A percentile compares a stretch with the other conserved stretches of the same genome.
phyloP scores from a whole-genome alignment of 2,113 vertebrate species.

The Leptosomus discolor region DNA sequence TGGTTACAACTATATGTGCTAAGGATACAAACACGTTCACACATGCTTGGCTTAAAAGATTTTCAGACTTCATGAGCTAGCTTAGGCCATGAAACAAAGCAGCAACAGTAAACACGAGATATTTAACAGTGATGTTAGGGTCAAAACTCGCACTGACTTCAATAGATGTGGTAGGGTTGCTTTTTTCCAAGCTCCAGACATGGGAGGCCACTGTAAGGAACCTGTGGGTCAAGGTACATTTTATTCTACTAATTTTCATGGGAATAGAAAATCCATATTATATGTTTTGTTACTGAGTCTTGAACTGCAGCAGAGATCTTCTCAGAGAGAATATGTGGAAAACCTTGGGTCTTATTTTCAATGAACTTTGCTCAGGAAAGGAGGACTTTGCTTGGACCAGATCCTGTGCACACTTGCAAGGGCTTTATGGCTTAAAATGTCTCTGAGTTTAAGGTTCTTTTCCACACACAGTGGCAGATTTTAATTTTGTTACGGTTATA shows the following conservation, averaged over 20 bases:
- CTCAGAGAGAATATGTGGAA: background rate
- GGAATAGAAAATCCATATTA: background rate
- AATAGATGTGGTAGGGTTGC: background rate
- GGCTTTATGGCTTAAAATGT: background rate
- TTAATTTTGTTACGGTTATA: background rate
- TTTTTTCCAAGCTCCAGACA: background rate
- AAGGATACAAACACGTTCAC: background rate
- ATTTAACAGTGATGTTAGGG: background rate
- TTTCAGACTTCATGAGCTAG: background rate
- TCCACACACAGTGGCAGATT: background rate
- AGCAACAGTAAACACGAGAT: rapidly evolving
- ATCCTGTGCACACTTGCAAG: background rate
- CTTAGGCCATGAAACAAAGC: background rate
- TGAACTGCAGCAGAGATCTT: background rate
- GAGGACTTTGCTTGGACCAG: background rate
- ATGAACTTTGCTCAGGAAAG: background rate
- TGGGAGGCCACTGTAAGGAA: background rate
- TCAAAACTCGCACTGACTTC: background rate
- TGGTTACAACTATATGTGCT: background rate
- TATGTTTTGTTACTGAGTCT: background rate
- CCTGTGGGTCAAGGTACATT: background rate
- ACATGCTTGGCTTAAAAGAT: background rate
- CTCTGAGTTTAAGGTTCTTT: background rate
- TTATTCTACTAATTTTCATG: background rate
- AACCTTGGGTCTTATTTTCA: background rate